Base-by-base conservation (phyloP, 1,140 invertebrate genomes). In the Lerema accius region DNA sequence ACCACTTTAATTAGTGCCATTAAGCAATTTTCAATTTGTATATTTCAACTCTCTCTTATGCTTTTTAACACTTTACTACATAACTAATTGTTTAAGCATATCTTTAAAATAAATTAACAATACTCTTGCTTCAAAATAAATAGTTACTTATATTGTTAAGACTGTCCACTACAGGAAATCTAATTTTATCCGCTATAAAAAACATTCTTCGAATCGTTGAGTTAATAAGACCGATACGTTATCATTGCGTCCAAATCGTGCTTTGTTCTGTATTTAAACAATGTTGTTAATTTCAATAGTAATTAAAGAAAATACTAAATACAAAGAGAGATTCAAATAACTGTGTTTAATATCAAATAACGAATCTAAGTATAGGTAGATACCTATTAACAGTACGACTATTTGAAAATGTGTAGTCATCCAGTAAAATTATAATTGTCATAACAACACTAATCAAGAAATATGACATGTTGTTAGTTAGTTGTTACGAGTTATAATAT, bases 401-500 rank as follows among this genome's bases (percentile, higher is more conserved):
- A 37, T 37, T 11, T 37, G 35, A 2, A 37, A 37, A 11, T 37
- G 2, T 11, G 35, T 37, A 37, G 35, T 11, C 35, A 11, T 37
- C 1, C 4, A 37, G n/a, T 37, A 37, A 37, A 37, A 37, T 48
- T 37, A 48, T 19, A 48, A 59, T 39, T 35, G n/a, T 7, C 14
- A 46, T 58, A 28, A 58, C 28, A 28, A 45, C 17, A 39, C 56
- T n/a, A 11, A 17, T 59, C 17, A 35, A 59, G 56, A 14, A 3
- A 11, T 14, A 32, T 17, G 55, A 46, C 55, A 32, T 26, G 32
- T 39, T 59, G 28, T 23, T n/a, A 59, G 43, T 16, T 59, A 15
- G 35, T 53, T 48, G 32, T 48, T 39, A 35, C 15, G 56, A 48
- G 35, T 37, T 48, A n/a, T n/a, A n/a, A n/a, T n/a, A 23, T 48